Evolutionary conservation across 2,888 invertebrate genomes (phyloP).

Genomic region (Trisateles emortualis): DNA sequence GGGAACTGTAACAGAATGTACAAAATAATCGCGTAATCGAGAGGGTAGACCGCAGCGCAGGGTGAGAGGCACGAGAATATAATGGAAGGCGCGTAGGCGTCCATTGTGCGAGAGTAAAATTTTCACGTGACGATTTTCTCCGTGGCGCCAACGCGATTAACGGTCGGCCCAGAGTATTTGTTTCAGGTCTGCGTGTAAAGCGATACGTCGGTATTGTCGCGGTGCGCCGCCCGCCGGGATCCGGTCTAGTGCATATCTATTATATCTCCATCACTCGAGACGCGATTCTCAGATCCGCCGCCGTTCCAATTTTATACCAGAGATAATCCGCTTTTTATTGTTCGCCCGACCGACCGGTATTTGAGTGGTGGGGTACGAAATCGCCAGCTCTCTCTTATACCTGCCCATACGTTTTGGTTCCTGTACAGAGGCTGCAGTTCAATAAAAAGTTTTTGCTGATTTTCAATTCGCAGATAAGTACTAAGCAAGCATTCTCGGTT

Average conservation of each 20-base stretch:
- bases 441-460: conserved; percentile 25
- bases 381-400: conserved; percentile 52
- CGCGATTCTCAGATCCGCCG: conserved; percentile 71
- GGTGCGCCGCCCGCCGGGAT: conserved; percentile 70
- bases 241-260: conserved; percentile 84
- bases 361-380: conserved; percentile 47
- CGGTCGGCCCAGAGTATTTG: conserved; percentile 75
- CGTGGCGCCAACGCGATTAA: conserved; percentile 80
- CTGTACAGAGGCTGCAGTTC: conserved; percentile 41
- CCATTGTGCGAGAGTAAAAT: conserved; percentile 61
- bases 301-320: conserved; percentile 77
- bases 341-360: conserved; percentile 52
- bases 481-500: conserved; percentile 31
- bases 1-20: conserved; percentile 28
- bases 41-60: conserved; percentile 25
- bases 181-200: conserved; percentile 79
- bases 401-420: conserved; percentile 47
- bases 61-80: conserved; percentile 30
- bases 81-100: conserved; percentile 31
- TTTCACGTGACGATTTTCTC: conserved; percentile 76
- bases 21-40: conserved; percentile 30
- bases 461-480: conserved; percentile 38
- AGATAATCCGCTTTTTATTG: conserved; percentile 76
- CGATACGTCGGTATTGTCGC: conserved; percentile 81
- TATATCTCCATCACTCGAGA: conserved; percentile 75